Evolutionary conservation across 2,113 vertebrate species (phyloP).

Genomic region (Microtus ochrogaster): DNA sequence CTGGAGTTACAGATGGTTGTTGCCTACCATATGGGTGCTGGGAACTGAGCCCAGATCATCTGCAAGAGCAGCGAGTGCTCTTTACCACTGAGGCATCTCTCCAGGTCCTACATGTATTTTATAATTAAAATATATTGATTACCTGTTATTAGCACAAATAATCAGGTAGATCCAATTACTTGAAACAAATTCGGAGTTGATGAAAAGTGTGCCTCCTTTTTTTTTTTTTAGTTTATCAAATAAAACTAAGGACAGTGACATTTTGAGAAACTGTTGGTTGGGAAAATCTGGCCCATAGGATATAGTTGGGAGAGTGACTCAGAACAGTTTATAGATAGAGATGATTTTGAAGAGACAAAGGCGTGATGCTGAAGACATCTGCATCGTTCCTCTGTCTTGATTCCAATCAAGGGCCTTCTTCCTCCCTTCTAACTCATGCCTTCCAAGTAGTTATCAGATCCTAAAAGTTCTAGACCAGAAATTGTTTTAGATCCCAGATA

Average conservation of each 20-base stretch:
- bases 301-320: background rate
- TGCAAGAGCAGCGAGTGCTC: background rate
- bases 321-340: background rate
- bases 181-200: background rate
- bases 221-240: background rate
- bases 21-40: background rate
- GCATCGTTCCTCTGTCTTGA: background rate
- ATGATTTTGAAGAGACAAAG: background rate
- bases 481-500: background rate
- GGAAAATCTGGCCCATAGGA: background rate
- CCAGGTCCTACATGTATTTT: background rate
- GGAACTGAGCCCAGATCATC: background rate
- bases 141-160: background rate
- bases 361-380: background rate
- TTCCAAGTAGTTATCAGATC: background rate
- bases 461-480: background rate
- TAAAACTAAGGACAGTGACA: background rate
- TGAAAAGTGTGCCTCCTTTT: background rate
- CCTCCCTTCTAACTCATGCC: background rate
- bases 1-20: background rate
- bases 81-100: background rate
- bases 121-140: background rate
- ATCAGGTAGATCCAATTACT: background rate
- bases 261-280: background rate
- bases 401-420: background rate